These are phyloP conservation scores for Corydoras sp. DNA, from an alignment of 2,113 vertebrate species.

Conservation along the genomic window DNA sequence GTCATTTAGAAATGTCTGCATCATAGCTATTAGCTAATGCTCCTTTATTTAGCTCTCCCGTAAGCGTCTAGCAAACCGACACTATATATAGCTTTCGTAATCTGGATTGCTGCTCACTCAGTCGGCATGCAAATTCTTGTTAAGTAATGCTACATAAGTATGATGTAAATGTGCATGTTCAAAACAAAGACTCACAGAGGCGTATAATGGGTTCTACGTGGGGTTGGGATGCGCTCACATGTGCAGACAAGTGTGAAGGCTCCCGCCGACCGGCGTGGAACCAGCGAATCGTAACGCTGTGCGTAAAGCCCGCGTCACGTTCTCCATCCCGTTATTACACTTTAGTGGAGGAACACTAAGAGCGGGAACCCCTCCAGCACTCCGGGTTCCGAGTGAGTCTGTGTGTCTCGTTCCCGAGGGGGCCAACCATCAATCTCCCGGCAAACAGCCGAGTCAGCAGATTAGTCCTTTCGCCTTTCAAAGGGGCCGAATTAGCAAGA, in stretches of 20 bases:
- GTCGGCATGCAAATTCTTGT: constrained; percentile 46
- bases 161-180: constrained; percentile 32
- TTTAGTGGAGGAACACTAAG: constrained; percentile 33
- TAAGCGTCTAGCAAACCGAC: constrained; percentile 10
- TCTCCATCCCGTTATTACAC: constrained; percentile 42
- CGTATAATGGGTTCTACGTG: constrained; percentile 15
- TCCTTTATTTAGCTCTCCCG: not conserved
- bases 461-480: constrained; percentile 19
- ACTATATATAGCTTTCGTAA: constrained; percentile 10
- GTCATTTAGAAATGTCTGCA: not conserved
- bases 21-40: not conserved
- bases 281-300: constrained; percentile 36
- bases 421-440: constrained; percentile 23
- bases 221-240: constrained; percentile 9
- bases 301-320: constrained; percentile 35
- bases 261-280: constrained; percentile 28
- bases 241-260: constrained; percentile 28
- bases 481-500: constrained; percentile 30
- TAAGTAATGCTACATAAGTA: constrained; percentile 25
- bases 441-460: constrained; percentile 25
- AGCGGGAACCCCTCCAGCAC: constrained; percentile 5
- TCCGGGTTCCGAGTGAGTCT: constrained; percentile 9
- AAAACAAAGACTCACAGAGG: constrained; percentile 18
- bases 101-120: constrained; percentile 31
- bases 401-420: not conserved